Evolutionary conservation across 2,888 invertebrate genomes (phyloP).

Genomic region (Eremobia ochroleuca): DNA sequence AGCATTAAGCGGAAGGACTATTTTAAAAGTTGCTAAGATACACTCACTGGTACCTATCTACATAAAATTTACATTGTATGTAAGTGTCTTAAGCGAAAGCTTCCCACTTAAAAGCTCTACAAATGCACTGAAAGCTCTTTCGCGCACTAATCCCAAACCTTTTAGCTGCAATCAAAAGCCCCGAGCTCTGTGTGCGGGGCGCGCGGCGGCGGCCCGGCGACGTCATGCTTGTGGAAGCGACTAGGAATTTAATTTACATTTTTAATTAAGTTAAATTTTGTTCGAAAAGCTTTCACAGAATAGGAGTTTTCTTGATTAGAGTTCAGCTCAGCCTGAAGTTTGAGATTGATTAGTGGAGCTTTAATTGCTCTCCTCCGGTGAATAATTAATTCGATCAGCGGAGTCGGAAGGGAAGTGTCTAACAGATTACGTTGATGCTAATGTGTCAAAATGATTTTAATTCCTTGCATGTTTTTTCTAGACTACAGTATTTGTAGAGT

Average conservation of each 20-base stretch:
- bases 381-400: conserved; percentile 90
- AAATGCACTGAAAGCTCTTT: conserved; percentile 92
- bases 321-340: conserved; percentile 90
- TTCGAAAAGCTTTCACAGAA: conserved; percentile 91
- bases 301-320: conserved; percentile 91
- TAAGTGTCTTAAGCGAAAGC: conserved; percentile 91
- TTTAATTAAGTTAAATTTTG: conserved; percentile 91
- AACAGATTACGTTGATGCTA: conserved; percentile 82
- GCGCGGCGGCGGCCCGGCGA: conserved; percentile 75
- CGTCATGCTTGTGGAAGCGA: conserved; percentile 90
- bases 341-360: conserved; percentile 91
- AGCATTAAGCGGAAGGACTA: conserved; percentile 57
- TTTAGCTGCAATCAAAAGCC: conserved; percentile 92
- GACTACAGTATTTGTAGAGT: neutral
- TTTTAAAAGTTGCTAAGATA: conserved; percentile 64
- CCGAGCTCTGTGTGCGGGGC: conserved; percentile 83
- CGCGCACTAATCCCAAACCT: conserved; percentile 91
- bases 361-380: conserved; percentile 90
- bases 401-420: conserved; percentile 82
- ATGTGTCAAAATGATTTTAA: conserved; percentile 78
- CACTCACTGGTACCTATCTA: conserved; percentile 80
- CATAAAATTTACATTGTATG: conserved; percentile 91
- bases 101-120: conserved; percentile 91
- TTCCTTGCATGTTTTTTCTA: conserved; percentile 47
- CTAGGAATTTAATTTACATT: conserved; percentile 91